phyloP scores from a whole-genome alignment of 2,888 invertebrate genomes.

The Ligdia adustata region DNA sequence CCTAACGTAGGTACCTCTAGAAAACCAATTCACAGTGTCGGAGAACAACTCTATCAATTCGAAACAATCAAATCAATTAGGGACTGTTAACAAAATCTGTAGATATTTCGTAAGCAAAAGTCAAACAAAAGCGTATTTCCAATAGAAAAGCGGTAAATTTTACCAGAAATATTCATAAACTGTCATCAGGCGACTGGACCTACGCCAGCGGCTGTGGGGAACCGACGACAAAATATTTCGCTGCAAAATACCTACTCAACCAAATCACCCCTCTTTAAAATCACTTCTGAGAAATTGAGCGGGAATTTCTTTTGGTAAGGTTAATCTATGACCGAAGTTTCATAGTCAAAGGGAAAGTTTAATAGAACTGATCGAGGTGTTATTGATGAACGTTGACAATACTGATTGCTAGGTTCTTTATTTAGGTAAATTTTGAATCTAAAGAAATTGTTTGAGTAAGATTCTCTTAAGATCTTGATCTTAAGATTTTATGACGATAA shows the following conservation, averaged over 20 bases:
- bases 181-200: conserved; percentile 82
- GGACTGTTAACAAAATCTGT: conserved; percentile 27
- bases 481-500: too few relatives aligned
- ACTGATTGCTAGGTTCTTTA: too few relatives aligned
- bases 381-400: too few relatives aligned
- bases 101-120: conserved; percentile 58
- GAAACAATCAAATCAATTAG: conserved; percentile 16
- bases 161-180: conserved; percentile 83
- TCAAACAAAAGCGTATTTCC: conserved; percentile 63
- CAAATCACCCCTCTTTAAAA: conserved; percentile 78
- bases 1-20: too few relatives aligned
- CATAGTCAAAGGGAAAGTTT: conserved; percentile 26
- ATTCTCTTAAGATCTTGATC: too few relatives aligned
- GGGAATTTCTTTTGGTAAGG: conserved; percentile 58
- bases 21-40: too few relatives aligned
- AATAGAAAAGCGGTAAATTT: conserved; percentile 70
- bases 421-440: too few relatives aligned
- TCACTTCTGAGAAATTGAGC: conserved; percentile 73
- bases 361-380: conserved; percentile 5
- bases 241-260: conserved; percentile 77
- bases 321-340: conserved; percentile 50
- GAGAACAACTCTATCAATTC: conserved; percentile 21
- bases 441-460: too few relatives aligned
- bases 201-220: conserved; percentile 80
- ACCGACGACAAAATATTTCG: conserved; percentile 79